These are phyloP conservation scores for Oryzaephilus surinamensis DNA, from an alignment of 1,140 invertebrate genomes.

Conservation along the genomic window DNA sequence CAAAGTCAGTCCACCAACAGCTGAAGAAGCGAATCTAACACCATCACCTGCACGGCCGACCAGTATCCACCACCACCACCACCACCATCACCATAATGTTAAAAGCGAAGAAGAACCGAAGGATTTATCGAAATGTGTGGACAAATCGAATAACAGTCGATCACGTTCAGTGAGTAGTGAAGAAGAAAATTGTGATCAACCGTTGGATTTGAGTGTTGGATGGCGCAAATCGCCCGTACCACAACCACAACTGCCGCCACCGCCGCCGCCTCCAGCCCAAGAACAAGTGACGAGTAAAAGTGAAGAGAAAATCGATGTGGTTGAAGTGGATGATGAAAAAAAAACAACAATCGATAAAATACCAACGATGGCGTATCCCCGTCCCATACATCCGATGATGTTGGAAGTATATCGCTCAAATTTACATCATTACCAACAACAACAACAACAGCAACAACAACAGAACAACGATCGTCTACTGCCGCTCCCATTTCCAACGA, in stretches of 20 bases:
- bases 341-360: constrained; percentile 18
- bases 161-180: constrained; percentile 14
- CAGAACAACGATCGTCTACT: constrained; percentile 41
- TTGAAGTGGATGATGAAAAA: constrained; percentile 21
- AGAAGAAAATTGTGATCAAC: constrained; percentile 46
- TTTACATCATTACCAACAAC: constrained; percentile 45
- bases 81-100: constrained; percentile 12
- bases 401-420: constrained; percentile 38
- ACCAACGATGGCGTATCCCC: constrained; percentile 62
- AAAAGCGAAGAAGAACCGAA: constrained; percentile 23
- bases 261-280: neutral
- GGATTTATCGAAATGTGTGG: constrained; percentile 25
- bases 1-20: constrained; percentile 52
- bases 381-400: constrained; percentile 68
- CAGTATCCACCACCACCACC: constrained; percentile 35
- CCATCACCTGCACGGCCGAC: constrained; percentile 52
- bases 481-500: constrained; percentile 45
- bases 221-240: constrained; percentile 36
- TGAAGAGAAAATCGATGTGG: constrained; percentile 27
- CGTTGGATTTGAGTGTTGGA: constrained; percentile 60
- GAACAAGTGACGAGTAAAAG: neutral
- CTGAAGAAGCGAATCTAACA: constrained; percentile 51
- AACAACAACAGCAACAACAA: constrained; percentile 3
- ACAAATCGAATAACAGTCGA: constrained; percentile 4
- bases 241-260: constrained; percentile 8